Base-by-base conservation (phyloP, 1,140 invertebrate genomes). In the Magallana gigas region DNA sequence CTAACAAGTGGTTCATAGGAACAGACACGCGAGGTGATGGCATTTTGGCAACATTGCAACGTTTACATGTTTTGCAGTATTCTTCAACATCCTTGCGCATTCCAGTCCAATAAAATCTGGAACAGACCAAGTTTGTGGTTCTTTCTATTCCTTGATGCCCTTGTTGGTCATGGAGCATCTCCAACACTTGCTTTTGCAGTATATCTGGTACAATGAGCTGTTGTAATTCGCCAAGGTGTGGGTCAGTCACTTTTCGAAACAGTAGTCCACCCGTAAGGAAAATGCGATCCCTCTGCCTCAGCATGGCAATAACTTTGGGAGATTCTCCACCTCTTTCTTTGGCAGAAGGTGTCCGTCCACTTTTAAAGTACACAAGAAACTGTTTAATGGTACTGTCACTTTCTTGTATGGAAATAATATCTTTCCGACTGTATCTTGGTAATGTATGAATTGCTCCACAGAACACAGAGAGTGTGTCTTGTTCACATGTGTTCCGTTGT, bases 1-100 rank as follows among this genome's bases (percentile, higher is more conserved):
- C 88, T 48, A 88, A n/a, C 29, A 90, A 29, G 48, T 87, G 86
- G 60, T 83, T 59, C 90, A 90, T 86, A 9, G 71, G 84, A 36
- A 83, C 29, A 57, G 60, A 56, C 3, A 86, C 64, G n/a, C 59
- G 58, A 1, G 36, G 86, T 16, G 18, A 29, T 29, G 84, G 83
- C 84, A 89, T 48, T 56, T 85, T 85, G 56, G 83, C 60, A 59
- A 88, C 29, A 57, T 56, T 64, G 57, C 86, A 87, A 60, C 87
- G 57, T 68, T 83, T 57, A 56, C 68, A 89, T 2, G 29, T 29
- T 56, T 85, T 86, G 23, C 84, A 86, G 29, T 58, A 88, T 18
- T 86, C 56, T 6, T 68, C 57, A 57, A 90, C 81, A 62, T 88
- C 87, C 1, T 18, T 64, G 16, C 56, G 57, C 81, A 90, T 84